Conservation (phyloP, 2,797 vertebrate species). For the Garrulus glandarius region DNA sequence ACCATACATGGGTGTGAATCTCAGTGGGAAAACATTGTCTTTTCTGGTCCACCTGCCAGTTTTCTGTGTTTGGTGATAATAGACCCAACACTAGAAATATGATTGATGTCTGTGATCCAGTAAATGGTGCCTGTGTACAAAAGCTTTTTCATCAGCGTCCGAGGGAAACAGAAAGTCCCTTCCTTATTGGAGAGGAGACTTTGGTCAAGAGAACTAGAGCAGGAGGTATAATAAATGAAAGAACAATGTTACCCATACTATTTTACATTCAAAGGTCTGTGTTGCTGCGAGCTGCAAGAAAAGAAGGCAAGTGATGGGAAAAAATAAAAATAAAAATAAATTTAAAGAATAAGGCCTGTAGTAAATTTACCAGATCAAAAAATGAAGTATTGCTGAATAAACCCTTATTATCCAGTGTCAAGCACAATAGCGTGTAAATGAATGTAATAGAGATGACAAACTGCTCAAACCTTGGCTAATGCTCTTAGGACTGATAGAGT, state of each 20-base stretch:
- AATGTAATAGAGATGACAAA: not conserved
- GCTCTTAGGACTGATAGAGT: not conserved
- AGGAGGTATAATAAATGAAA: not conserved
- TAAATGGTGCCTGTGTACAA: not conserved
- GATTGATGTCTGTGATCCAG: not conserved
- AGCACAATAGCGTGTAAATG: not conserved
- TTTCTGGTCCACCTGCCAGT: not conserved
- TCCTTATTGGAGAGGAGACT: not conserved
- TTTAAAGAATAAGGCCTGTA: not conserved
- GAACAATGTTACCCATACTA: not conserved
- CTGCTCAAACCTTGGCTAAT: constrained; percentile 1
- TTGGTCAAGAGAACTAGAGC: not conserved
- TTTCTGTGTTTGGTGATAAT: not conserved
- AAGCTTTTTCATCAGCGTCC: not conserved
- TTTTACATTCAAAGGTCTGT: not conserved
- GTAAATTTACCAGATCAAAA: not conserved
- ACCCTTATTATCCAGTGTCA: not conserved
- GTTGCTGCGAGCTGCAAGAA: not conserved
- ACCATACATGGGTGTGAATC: not conserved
- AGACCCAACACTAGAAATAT: not conserved
- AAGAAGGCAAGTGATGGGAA: not conserved
- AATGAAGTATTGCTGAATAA: not conserved
- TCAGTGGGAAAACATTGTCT: not conserved
- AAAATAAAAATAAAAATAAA: not conserved
- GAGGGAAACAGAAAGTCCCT: not conserved